Evolutionary conservation across 2,113 vertebrate genomes (phyloP).

Genomic region (Dicentrarchus labrax): DNA sequence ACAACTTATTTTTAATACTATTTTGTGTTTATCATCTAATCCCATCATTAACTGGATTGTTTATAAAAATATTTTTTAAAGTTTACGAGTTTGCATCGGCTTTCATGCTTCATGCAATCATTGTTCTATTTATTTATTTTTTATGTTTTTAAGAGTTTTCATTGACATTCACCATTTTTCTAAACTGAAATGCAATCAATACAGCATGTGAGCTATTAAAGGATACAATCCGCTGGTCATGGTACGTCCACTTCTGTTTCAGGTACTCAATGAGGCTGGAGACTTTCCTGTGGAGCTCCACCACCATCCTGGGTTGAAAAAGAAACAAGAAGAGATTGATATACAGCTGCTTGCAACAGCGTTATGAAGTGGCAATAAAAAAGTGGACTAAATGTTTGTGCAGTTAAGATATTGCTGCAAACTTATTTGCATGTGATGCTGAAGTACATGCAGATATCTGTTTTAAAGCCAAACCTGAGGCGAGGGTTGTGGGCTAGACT

Average conservation of each 20-base stretch:
- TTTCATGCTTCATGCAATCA: too few species aligned
- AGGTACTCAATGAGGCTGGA: constrained; percentile 98
- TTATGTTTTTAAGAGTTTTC: too few species aligned
- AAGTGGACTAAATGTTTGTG: background rate
- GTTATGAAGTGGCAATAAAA: too few species aligned
- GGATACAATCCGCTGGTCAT: constrained; percentile 97
- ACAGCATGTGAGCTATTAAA: constrained; percentile 56
- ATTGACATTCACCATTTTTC: too few species aligned
- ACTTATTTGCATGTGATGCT: background rate
- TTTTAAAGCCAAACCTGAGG: constrained; percentile 88
- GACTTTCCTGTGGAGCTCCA: constrained; percentile 97
- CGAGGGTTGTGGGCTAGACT: constrained; percentile 97
- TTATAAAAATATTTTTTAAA: background rate
- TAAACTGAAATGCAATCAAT: too few species aligned
- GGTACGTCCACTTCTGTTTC: constrained; percentile 97
- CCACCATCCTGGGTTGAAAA: constrained; percentile 91
- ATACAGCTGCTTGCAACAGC: background rate
- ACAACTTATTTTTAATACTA: background rate
- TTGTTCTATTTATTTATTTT: too few species aligned
- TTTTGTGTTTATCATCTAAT: background rate
- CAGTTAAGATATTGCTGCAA: background rate
- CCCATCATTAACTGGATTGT: background rate
- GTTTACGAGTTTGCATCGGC: too few species aligned
- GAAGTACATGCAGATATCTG: background rate
- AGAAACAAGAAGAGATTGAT: constrained; percentile 2